A percentile compares a stretch with the other conserved stretches of the same genome.
These are phyloP conservation scores for Palythoa grandis DNA, from an alignment of 92 coral and sea anemone genomes.

Conservation along the genomic window DNA sequence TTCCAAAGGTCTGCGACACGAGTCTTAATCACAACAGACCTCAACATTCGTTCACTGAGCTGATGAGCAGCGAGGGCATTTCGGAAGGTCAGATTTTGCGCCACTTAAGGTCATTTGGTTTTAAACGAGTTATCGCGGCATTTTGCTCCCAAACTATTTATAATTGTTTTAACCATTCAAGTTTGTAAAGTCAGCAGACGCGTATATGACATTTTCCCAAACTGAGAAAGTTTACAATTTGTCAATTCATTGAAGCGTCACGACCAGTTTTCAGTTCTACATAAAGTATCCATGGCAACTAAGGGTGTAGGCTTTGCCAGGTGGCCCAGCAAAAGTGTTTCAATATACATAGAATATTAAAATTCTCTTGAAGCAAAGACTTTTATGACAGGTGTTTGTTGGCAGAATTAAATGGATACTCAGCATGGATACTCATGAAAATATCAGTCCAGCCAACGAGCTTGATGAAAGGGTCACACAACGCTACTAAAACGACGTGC, in stretches of 20 bases:
- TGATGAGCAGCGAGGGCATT: background rate
- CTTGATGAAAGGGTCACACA: too few species aligned
- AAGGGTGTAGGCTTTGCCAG: background rate
- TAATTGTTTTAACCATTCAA: background rate
- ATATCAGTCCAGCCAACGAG: too few species aligned
- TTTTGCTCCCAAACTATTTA: background rate
- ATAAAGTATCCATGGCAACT: background rate
- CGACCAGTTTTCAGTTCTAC: too few species aligned
- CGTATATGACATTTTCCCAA: too few species aligned
- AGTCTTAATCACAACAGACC: background rate
- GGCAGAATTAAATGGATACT: too few species aligned
- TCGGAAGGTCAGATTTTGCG: background rate
- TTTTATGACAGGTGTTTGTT: background rate
- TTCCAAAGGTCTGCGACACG: background rate
- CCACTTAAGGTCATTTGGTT: background rate
- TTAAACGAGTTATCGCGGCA: background rate
- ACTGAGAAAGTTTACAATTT: too few species aligned
- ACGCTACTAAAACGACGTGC: too few species aligned
- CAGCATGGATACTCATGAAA: too few species aligned
- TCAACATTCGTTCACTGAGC: background rate
- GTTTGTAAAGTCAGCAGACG: too few species aligned
- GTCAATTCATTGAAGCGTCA: too few species aligned
- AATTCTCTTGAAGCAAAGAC: background rate
- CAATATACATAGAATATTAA: background rate
- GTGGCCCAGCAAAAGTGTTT: background rate